Percentiles rank a stretch among this genome's conserved stretches.
Evolutionary conservation across 2,113 vertebrate genomes (phyloP).

Genomic region (Cebidichthys violaceus): DNA sequence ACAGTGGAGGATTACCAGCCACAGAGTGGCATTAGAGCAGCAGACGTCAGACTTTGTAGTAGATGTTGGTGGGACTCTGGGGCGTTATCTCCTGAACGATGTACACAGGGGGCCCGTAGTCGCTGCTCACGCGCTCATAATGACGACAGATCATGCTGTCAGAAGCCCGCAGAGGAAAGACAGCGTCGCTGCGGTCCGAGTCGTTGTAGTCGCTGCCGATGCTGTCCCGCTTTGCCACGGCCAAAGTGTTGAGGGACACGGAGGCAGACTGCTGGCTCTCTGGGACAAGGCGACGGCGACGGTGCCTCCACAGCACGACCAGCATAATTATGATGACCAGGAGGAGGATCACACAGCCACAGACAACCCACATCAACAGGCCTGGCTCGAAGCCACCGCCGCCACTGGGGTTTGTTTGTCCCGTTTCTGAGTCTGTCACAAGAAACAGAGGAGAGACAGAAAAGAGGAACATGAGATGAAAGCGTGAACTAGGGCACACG

Average conservation of each 20-base stretch:
- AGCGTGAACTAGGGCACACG: slow-evolving; percentile 11
- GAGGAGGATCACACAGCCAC: slow-evolving; percentile 90
- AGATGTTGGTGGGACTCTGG: slow-evolving; percentile 96
- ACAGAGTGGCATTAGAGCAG: not conserved
- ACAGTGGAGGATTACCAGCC: not conserved
- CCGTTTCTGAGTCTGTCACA: slow-evolving; percentile 73
- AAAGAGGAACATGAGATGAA: slow-evolving; percentile 8
- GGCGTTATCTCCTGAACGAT: slow-evolving; percentile 98
- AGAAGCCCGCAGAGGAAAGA: slow-evolving; percentile 93
- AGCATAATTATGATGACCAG: slow-evolving; percentile 88
- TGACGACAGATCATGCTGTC: slow-evolving; percentile 96
- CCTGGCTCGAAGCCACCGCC: slow-evolving; percentile 89
- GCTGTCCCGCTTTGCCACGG: slow-evolving; percentile 90
- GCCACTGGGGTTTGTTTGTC: slow-evolving; percentile 82
- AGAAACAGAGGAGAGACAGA: slow-evolving; percentile 34
- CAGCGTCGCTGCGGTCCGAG: slow-evolving; percentile 96
- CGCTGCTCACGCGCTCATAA: slow-evolving; percentile 95
- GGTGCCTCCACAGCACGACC: slow-evolving; percentile 90
- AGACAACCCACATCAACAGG: slow-evolving; percentile 91
- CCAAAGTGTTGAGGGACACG: slow-evolving; percentile 93
- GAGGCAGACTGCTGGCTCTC: slow-evolving; percentile 90
- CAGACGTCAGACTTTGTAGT: slow-evolving; percentile 95
- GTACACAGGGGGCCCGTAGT: slow-evolving; percentile 97
- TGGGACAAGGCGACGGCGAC: slow-evolving; percentile 85
- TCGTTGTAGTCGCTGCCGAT: slow-evolving; percentile 90